These are phyloP conservation scores for Allygus modestus DNA, from an alignment of 2,888 invertebrate genomes.

Conservation along the genomic window DNA sequence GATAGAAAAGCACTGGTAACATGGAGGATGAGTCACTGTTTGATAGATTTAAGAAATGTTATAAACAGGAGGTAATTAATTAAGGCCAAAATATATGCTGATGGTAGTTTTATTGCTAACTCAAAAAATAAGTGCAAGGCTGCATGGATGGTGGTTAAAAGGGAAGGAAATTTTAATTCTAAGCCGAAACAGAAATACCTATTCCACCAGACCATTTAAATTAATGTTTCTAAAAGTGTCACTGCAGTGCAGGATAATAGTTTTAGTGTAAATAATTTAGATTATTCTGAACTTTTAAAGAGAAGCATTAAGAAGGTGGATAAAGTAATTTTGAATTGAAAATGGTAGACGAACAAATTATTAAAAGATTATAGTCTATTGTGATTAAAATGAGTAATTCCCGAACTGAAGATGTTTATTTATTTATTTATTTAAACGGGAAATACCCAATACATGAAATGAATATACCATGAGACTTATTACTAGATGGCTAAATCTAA, in stretches of 20 bases:
- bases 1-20: not conserved
- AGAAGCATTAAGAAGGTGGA: too few species aligned
- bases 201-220: not conserved
- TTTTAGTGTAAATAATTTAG: not conserved
- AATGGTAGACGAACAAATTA: not conserved
- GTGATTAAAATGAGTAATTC: constrained; percentile 8
- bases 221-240: not conserved
- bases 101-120: not conserved
- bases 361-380: not conserved
- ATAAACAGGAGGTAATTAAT: not conserved
- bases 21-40: not conserved
- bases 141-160: not conserved
- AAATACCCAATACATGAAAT: too few species aligned
- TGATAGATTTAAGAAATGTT: not conserved
- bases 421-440: too few species aligned
- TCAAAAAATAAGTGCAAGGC: not conserved
- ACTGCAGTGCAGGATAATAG: too few species aligned
- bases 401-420: constrained; percentile 5
- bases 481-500: too few species aligned
- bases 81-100: not conserved
- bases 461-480: too few species aligned
- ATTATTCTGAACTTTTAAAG: too few species aligned
- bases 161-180: not conserved
- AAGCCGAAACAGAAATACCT: not conserved
- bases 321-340: not conserved